These are phyloP conservation scores for Calliopum simillimum DNA, from an alignment of 2,888 invertebrate species.

Conservation along the genomic window DNA sequence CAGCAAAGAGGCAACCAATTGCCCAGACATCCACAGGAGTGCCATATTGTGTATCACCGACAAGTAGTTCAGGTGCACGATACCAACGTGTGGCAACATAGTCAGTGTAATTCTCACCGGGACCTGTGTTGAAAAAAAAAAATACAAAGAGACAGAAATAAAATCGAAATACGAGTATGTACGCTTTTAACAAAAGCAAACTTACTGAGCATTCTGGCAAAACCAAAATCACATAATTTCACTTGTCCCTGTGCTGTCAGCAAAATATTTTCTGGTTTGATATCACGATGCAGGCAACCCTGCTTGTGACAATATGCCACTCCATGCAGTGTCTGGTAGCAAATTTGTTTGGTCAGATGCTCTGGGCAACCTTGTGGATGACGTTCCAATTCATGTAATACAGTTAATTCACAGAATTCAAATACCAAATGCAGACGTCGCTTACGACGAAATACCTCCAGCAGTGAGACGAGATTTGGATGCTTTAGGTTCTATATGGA, in stretches of 20 bases:
- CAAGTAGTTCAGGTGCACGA: slow-evolving; percentile 94
- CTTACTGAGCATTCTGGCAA: slow-evolving; percentile 93
- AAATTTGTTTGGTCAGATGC: slow-evolving; percentile 88
- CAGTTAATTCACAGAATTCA: slow-evolving; percentile 98
- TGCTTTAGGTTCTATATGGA: slow-evolving; percentile 91
- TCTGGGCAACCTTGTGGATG: slow-evolving; percentile 95
- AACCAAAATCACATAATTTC: slow-evolving; percentile 97
- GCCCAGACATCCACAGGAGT: slow-evolving; percentile 98
- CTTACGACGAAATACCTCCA: slow-evolving; percentile 97
- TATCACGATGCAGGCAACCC: slow-evolving; percentile 94
- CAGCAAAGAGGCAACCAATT: slow-evolving; percentile 92
- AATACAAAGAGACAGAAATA: slow-evolving; percentile 23
- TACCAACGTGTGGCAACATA: slow-evolving; percentile 99
- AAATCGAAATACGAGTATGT: slow-evolving; percentile 22
- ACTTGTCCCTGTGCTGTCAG: slow-evolving; percentile 93
- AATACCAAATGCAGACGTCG: slow-evolving; percentile 97
- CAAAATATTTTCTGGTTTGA: slow-evolving; percentile 98
- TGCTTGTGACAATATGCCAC: slow-evolving; percentile 97
- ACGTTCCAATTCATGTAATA: slow-evolving; percentile 95
- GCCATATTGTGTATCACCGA: slow-evolving; percentile 94
- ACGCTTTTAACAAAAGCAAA: too few relatives aligned
- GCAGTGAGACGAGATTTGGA: slow-evolving; percentile 94
- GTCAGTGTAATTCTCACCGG: slow-evolving; percentile 98
- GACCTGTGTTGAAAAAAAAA: slow-evolving; percentile 71
- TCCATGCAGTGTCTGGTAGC: slow-evolving; percentile 95